These are phyloP conservation scores for Halocynthia aurantium DNA, from an alignment of 23 tunicate species.

Conservation along the genomic window DNA sequence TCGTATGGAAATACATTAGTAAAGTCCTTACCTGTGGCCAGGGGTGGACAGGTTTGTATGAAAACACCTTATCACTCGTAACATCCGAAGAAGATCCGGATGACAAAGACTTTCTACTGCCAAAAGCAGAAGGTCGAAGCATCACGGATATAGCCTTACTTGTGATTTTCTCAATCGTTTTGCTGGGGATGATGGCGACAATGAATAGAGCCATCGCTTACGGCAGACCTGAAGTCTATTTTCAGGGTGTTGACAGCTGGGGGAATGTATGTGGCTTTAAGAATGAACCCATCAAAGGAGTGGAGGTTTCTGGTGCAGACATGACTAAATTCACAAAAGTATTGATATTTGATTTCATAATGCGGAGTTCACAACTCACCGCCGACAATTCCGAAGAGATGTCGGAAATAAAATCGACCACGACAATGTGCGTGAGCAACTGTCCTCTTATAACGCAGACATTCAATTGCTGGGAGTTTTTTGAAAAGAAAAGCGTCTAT, in stretches of 20 bases:
- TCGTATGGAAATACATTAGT: constrained; percentile 35
- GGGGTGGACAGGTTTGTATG: constrained; percentile 58
- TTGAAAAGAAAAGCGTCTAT: constrained; percentile 24
- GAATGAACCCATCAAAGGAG: constrained; percentile 17
- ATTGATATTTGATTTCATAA: constrained; percentile 38
- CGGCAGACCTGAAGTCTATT: constrained; percentile 53
- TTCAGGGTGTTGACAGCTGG: constrained; percentile 64
- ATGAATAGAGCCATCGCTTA: constrained; percentile 55
- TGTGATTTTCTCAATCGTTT: constrained; percentile 29
- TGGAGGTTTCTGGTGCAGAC: constrained; percentile 37
- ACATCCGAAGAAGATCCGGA: constrained; percentile 88
- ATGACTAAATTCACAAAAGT: constrained; percentile 31
- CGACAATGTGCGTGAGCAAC: constrained; percentile 29
- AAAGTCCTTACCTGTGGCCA: constrained; percentile 81
- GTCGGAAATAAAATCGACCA: background rate
- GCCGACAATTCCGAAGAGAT: constrained; percentile 25
- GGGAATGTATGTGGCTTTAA: constrained; percentile 65
- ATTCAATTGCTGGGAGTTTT: constrained; percentile 41
- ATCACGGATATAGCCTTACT: constrained; percentile 60
- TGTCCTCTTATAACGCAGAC: constrained; percentile 42
- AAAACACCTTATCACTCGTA: constrained; percentile 30
- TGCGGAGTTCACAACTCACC: constrained; percentile 5
- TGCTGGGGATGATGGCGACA: constrained; percentile 60
- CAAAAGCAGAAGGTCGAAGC: constrained; percentile 28
- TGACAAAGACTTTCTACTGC: constrained; percentile 56